Conservation (phyloP, 2,888 invertebrate genomes). For the Thecocarcelia acutangulata region DNA sequence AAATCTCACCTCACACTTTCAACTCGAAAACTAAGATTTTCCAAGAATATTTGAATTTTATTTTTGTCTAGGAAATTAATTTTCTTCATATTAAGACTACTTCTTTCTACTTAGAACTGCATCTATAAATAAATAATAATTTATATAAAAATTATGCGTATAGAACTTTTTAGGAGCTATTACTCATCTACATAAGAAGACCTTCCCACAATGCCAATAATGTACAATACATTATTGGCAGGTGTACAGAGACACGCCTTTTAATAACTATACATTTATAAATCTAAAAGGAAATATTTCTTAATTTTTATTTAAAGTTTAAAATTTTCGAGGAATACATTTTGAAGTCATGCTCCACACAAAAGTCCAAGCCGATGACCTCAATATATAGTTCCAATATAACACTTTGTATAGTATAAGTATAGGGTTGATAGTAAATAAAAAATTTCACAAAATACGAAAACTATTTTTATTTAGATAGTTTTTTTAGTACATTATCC, state of each 20-base stretch:
- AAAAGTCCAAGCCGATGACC: slow-evolving; percentile 60
- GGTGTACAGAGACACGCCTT: slow-evolving; percentile 54
- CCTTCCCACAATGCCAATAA: too few relatives aligned
- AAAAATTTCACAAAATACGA: slow-evolving; percentile 52
- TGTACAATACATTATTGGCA: slow-evolving; percentile 11
- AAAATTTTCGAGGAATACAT: neutral
- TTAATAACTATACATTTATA: neutral
- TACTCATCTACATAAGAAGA: slow-evolving; percentile 20
- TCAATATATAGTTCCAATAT: slow-evolving; percentile 58
- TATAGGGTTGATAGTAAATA: slow-evolving; percentile 41
- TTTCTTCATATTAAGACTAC: too few relatives aligned
- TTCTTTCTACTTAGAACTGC: too few relatives aligned
- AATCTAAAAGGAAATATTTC: neutral
- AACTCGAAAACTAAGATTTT: too few relatives aligned
- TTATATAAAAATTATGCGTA: neutral
- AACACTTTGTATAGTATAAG: slow-evolving; percentile 39
- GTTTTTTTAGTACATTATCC: neutral
- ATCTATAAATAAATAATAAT: too few relatives aligned
- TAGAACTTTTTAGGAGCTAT: neutral
- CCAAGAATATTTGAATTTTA: too few relatives aligned
- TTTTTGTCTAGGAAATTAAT: too few relatives aligned
- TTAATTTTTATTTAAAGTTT: neutral
- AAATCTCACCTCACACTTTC: too few relatives aligned
- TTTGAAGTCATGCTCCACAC: slow-evolving; percentile 14
- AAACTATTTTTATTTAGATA: slow-evolving; percentile 35